Conservation (phyloP, 92 coral and sea anemone species). For the Zoanthus sociatus region DNA sequence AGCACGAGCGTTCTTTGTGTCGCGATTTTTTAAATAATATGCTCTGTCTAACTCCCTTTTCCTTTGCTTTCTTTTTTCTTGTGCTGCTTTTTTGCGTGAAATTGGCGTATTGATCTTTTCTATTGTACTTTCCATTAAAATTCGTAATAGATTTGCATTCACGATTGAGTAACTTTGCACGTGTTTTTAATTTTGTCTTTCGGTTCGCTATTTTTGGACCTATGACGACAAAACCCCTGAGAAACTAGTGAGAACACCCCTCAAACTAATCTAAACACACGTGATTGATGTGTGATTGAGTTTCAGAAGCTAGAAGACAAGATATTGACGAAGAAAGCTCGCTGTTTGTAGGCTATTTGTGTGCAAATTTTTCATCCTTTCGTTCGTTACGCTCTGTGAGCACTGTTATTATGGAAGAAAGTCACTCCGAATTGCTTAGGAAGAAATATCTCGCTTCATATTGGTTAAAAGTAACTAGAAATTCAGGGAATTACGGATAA, state of each 20-base stretch:
- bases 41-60: conserved; percentile 21
- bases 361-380: background rate
- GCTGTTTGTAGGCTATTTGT: background rate
- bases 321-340: background rate
- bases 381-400: background rate
- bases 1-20: conserved; percentile 12
- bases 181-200: conserved; percentile 3
- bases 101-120: background rate
- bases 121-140: background rate
- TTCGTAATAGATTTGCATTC: background rate
- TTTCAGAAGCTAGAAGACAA: conserved; percentile 6
- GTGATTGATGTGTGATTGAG: background rate
- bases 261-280: background rate
- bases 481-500: conserved; percentile 36
- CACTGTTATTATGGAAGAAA: background rate
- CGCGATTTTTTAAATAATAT: conserved; percentile 15
- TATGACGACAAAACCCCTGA: conserved; percentile 7
- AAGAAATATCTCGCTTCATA: conserved; percentile 23
- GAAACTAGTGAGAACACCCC: background rate
- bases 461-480: conserved; percentile 32
- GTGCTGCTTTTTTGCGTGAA: background rate
- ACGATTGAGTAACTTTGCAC: background rate
- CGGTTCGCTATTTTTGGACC: background rate
- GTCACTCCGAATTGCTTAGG: conserved; percentile 2
- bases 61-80: conserved; percentile 6